These are phyloP conservation scores for Andrena hattorfiana DNA, from an alignment of 2,888 invertebrate species.

Conservation along the genomic window DNA sequence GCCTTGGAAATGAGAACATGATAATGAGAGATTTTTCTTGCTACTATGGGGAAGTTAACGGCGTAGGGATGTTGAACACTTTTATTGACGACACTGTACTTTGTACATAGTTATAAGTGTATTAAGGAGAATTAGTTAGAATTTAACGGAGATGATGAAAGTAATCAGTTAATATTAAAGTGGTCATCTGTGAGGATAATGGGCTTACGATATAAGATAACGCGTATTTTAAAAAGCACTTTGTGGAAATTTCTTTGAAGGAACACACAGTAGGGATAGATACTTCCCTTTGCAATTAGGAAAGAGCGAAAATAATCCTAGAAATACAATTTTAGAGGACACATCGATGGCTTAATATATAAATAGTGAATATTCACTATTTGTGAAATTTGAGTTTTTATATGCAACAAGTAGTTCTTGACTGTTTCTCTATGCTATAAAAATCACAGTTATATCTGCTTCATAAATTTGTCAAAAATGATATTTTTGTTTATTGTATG, in stretches of 20 bases:
- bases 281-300: neutral
- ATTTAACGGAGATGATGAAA: constrained; percentile 6
- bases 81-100: neutral
- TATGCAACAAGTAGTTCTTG: no score
- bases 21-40: no score
- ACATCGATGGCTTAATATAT: no score
- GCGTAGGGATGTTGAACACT: neutral
- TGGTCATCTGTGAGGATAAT: neutral
- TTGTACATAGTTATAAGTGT: neutral
- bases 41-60: no score
- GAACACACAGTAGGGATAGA: neutral
- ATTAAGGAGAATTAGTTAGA: neutral
- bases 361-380: no score
- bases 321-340: no score
- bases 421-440: no score
- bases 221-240: neutral
- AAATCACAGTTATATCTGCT: no score
- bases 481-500: no score
- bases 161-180: neutral
- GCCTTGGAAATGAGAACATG: neutral
- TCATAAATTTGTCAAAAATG: no score
- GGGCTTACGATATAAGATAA: neutral
- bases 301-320: no score
- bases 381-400: no score
- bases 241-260: neutral